phyloP scores from a whole-genome alignment of 2,888 invertebrate genomes.

The Conistra vaccinii region DNA sequence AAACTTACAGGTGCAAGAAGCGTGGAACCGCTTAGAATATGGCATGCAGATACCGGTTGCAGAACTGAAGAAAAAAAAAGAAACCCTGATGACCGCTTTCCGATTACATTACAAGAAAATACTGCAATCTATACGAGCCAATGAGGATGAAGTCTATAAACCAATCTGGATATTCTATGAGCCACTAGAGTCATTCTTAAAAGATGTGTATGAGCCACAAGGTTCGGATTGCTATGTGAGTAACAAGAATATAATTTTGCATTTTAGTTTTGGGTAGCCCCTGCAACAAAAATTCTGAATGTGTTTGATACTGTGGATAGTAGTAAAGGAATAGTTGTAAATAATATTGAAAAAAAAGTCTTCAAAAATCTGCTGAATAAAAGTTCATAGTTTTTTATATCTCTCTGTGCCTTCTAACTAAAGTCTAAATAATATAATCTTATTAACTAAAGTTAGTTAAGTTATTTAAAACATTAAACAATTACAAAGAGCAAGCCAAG shows the following conservation, averaged over 20 bases:
- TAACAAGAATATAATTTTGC: neutral
- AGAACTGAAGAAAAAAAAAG: slow-evolving; percentile 58
- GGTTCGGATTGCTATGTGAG: slow-evolving; percentile 33
- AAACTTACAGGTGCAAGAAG: slow-evolving; percentile 52
- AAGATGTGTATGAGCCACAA: slow-evolving; percentile 37
- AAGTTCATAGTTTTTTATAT: too few species aligned
- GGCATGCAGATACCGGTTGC: slow-evolving; percentile 47
- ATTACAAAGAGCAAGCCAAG: too few species aligned
- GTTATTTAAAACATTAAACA: too few species aligned
- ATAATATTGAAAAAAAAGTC: neutral
- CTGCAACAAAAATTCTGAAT: neutral
- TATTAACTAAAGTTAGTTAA: neutral
- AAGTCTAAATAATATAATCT: neutral
- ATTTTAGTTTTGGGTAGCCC: neutral
- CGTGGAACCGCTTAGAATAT: slow-evolving; percentile 54
- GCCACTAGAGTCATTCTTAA: slow-evolving; percentile 49
- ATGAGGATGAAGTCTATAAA: slow-evolving; percentile 50
- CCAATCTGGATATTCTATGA: slow-evolving; percentile 58
- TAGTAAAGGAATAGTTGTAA: neutral
- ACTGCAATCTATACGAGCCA: slow-evolving; percentile 32
- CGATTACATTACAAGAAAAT: slow-evolving; percentile 54
- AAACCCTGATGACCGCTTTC: slow-evolving; percentile 56
- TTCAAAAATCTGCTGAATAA: too few species aligned
- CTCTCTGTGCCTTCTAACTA: neutral
- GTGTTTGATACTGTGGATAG: too few species aligned